A percentile compares a stretch with the other conserved stretches of the same genome.
Evolutionary conservation across 2,797 vertebrate genomes (phyloP).

Genomic region (Falco biarmicus): DNA sequence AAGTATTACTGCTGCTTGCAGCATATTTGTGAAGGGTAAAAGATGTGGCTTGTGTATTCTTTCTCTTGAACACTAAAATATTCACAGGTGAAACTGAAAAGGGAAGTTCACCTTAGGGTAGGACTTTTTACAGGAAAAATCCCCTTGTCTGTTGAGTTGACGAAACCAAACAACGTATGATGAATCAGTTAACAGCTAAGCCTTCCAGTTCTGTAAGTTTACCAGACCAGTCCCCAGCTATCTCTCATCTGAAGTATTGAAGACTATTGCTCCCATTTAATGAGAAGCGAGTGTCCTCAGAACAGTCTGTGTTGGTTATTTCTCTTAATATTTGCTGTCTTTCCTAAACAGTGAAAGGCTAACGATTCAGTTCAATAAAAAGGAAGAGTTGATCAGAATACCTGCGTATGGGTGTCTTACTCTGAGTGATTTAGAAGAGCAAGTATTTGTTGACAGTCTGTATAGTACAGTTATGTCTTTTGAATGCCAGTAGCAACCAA

Average conservation of each 20-base stretch:
- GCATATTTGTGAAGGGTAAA: background rate
- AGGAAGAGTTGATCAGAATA: background rate
- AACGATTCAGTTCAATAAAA: background rate
- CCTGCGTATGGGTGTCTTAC: background rate
- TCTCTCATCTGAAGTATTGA: background rate
- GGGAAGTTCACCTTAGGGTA: background rate
- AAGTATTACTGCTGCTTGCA: background rate
- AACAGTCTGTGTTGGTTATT: background rate
- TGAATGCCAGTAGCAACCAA: background rate
- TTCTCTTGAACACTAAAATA: background rate
- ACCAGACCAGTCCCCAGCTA: background rate
- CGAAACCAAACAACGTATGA: background rate
- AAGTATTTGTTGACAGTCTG: background rate
- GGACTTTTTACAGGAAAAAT: background rate
- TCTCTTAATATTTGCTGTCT: background rate
- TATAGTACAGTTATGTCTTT: background rate
- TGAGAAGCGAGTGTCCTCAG: background rate
- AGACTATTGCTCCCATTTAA: background rate
- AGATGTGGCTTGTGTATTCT: background rate
- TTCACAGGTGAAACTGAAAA: background rate
- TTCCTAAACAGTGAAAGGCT: background rate
- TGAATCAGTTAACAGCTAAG: background rate
- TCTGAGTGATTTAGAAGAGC: background rate
- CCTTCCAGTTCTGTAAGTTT: background rate
- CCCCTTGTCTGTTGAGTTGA: background rate